These are phyloP conservation scores for Ophioninae sp. DNA, from an alignment of 2,888 invertebrate species.

Conservation along the genomic window DNA sequence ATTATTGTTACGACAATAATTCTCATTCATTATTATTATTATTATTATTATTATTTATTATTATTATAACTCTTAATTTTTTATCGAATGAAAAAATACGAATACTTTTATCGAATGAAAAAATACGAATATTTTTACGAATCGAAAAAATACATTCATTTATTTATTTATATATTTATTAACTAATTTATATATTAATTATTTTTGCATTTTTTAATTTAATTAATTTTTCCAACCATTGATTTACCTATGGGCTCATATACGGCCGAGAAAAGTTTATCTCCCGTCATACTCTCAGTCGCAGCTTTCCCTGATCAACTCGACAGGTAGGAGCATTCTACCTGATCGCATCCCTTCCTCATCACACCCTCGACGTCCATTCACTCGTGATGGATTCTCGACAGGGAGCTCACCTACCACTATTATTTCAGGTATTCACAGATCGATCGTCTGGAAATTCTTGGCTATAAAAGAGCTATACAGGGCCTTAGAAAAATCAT, in stretches of 20 bases:
- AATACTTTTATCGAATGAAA: no score
- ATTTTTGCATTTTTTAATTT: not conserved
- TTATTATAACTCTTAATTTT: no score
- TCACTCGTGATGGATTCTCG: not conserved
- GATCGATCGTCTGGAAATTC: slow-evolving; percentile 36
- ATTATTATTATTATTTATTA: no score
- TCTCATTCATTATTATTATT: no score
- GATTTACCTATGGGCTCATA: not conserved
- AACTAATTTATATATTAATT: not conserved
- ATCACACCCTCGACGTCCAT: slow-evolving; percentile 31
- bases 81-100: no score
- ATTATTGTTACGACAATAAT: no score
- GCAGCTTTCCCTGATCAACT: not conserved
- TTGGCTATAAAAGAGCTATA: slow-evolving; percentile 20
- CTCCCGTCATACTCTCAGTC: not conserved
- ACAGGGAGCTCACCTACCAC: slow-evolving; percentile 33
- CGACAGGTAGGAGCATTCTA: slow-evolving; percentile 1
- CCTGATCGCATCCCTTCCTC: slow-evolving; percentile 34
- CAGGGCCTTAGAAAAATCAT: not conserved
- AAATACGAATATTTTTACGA: no score
- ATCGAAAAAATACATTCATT: not conserved
- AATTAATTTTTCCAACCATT: not conserved
- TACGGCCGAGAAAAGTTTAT: slow-evolving; percentile 37
- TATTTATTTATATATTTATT: not conserved
- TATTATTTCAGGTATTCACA: slow-evolving; percentile 20